Percentiles rank a stretch among this genome's conserved stretches.
These are phyloP conservation scores for Ptiloglossa arizonensis DNA, from an alignment of 1,140 invertebrate species.

Conservation along the genomic window DNA sequence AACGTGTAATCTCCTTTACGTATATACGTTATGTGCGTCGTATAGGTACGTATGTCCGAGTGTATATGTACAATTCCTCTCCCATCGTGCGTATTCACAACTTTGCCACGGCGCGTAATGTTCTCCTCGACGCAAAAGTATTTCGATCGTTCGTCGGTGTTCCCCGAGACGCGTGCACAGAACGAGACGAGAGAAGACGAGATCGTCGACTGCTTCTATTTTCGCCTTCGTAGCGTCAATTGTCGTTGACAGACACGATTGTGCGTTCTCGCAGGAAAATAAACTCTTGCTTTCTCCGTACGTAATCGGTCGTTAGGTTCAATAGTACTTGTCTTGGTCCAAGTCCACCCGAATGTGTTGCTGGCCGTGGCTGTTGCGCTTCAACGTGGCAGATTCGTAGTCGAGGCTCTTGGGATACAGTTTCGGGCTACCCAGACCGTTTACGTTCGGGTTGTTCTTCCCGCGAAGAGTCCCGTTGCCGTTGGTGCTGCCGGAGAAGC, in stretches of 20 bases:
- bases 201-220: neutral
- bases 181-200: neutral
- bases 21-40: neutral
- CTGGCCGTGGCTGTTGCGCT: slow-evolving; percentile 87
- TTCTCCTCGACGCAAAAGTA: slow-evolving; percentile 5
- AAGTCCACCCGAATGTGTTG: slow-evolving; percentile 83
- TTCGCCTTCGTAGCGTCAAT: neutral
- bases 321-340: slow-evolving; percentile 84
- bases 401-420: slow-evolving; percentile 87
- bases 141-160: too few relatives aligned
- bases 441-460: slow-evolving; percentile 85
- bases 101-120: too few relatives aligned
- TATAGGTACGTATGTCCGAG: neutral
- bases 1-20: neutral
- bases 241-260: neutral
- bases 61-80: too few relatives aligned
- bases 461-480: slow-evolving; percentile 84
- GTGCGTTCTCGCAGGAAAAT: neutral
- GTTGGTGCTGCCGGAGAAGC: slow-evolving; percentile 79
- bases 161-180: neutral
- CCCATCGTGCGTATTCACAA: neutral
- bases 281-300: neutral
- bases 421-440: slow-evolving; percentile 83
- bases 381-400: slow-evolving; percentile 90
- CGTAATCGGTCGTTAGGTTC: slow-evolving; percentile 39